Conservation (phyloP, 2,113 vertebrate genomes). For the Anas platyrhynchos region DNA sequence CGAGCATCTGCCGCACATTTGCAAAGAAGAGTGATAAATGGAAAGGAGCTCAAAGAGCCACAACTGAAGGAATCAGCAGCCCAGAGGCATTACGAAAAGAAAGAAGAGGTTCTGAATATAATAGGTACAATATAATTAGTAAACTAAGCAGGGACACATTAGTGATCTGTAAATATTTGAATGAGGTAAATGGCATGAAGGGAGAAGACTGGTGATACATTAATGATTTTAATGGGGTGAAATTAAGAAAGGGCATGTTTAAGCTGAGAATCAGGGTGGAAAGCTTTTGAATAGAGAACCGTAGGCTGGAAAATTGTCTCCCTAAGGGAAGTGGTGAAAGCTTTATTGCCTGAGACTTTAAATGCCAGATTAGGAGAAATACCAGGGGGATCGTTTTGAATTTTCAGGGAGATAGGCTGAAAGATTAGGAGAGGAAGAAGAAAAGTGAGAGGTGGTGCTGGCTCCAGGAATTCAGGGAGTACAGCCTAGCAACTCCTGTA, state of each 20-base stretch:
- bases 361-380: not conserved
- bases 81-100: not conserved
- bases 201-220: not conserved
- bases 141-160: not conserved
- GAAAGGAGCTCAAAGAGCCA: not conserved
- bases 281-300: not conserved
- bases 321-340: constrained; percentile 22
- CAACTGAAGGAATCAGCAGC: not conserved
- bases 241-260: not conserved
- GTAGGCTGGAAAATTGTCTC: not conserved
- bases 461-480: not conserved
- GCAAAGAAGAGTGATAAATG: not conserved
- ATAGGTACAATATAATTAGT: fast-evolving
- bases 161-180: not conserved
- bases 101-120: not conserved
- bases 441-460: not conserved
- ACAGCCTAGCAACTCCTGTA: not conserved
- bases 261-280: not conserved
- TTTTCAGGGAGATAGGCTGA: not conserved
- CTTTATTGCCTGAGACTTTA: constrained; percentile 27
- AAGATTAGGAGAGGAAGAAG: not conserved
- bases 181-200: not conserved
- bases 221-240: not conserved
- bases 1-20: not conserved
- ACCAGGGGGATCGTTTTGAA: not conserved